Conservation (phyloP, 1,140 invertebrate species). For the Lucilia cuprina region DNA sequence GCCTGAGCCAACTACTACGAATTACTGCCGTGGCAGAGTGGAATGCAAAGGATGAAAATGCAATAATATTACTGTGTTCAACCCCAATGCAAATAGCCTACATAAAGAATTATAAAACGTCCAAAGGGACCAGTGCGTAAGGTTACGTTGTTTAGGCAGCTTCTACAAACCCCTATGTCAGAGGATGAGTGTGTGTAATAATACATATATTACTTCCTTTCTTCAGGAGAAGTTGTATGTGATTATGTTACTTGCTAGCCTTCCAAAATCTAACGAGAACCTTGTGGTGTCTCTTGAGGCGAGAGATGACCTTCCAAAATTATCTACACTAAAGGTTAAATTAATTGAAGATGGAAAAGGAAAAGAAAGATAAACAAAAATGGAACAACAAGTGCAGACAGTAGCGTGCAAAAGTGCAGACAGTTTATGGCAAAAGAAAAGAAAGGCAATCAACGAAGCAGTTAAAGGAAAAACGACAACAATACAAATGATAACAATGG, state of each 20-base stretch:
- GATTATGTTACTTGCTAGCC: constrained; percentile 11
- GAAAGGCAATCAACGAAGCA: no score
- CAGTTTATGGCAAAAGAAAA: no score
- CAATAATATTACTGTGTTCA: no score
- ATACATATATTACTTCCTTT: not conserved
- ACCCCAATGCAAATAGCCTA: no score
- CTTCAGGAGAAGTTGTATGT: constrained; percentile 34
- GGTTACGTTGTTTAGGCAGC: not conserved
- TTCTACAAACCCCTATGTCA: not conserved
- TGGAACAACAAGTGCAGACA: not conserved
- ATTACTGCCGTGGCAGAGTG: no score
- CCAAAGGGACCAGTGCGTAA: no score
- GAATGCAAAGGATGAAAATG: no score
- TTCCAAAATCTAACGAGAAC: constrained; percentile 28
- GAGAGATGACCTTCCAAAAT: not conserved
- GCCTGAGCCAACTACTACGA: no score
- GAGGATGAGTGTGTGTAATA: not conserved
- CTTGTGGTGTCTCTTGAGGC: constrained; percentile 35
- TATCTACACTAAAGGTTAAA: constrained; percentile 11
- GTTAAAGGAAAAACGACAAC: no score
- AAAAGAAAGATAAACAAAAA: no score
- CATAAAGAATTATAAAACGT: not conserved
- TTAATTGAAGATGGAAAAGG: constrained; percentile 20
- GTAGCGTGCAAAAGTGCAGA: not conserved
- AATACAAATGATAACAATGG: no score